These are phyloP conservation scores for Halcyon senegalensis DNA, from an alignment of 2,113 vertebrate genomes.

Conservation along the genomic window DNA sequence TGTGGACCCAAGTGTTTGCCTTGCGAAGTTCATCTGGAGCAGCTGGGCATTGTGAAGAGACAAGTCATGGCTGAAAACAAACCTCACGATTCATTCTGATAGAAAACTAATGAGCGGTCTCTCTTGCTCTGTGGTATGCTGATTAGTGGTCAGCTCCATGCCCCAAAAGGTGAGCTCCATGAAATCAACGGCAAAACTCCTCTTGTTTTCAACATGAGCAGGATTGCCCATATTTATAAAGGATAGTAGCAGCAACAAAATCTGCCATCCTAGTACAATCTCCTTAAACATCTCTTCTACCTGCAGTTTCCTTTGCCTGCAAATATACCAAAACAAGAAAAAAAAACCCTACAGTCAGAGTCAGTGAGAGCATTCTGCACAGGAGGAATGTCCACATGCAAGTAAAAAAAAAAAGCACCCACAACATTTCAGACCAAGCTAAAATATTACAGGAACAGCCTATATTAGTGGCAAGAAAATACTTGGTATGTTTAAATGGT, in stretches of 20 bases:
- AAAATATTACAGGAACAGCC: not conserved
- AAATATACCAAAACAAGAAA: not conserved
- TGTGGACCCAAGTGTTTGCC: not conserved
- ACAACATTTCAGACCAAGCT: not conserved
- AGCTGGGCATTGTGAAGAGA: not conserved
- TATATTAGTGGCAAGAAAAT: not conserved
- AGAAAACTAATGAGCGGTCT: not conserved
- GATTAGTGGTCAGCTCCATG: not conserved
- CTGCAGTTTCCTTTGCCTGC: not conserved
- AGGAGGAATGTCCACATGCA: not conserved
- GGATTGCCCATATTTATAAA: not conserved
- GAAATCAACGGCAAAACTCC: not conserved
- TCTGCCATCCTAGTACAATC: not conserved
- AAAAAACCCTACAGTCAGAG: not conserved
- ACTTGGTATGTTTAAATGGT: not conserved
- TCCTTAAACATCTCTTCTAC: not conserved
- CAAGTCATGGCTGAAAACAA: not conserved
- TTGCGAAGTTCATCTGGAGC: not conserved
- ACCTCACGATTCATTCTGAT: not conserved
- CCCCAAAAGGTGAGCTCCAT: not conserved
- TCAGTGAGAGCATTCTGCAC: not conserved
- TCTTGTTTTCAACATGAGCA: not conserved
- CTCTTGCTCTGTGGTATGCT: not conserved
- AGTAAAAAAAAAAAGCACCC: not conserved
- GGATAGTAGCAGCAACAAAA: not conserved